Conservation (phyloP, 2,797 vertebrate genomes). For the Pseudochaenichthys georgianus region DNA sequence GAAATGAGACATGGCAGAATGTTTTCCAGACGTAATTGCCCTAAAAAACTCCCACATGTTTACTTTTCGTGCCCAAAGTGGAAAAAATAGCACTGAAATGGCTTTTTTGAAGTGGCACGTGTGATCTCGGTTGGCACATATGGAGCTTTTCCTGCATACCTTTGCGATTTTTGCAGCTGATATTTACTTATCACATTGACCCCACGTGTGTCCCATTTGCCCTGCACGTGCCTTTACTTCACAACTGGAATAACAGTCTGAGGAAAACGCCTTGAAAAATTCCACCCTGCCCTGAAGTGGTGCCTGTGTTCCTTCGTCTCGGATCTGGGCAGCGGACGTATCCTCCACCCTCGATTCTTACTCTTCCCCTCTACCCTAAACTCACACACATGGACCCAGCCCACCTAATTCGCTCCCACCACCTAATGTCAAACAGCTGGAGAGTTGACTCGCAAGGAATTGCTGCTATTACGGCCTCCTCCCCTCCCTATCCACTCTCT, state of each 20-base stretch:
- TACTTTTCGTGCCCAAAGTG: slow-evolving; percentile 38
- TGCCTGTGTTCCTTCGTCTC: slow-evolving; percentile 53
- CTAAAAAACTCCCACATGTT: slow-evolving; percentile 47
- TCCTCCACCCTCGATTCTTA: slow-evolving; percentile 58
- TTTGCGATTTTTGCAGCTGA: slow-evolving; percentile 44
- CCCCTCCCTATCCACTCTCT: slow-evolving; percentile 24
- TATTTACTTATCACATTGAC: slow-evolving; percentile 67
- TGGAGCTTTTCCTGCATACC: slow-evolving; percentile 55
- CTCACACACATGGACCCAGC: slow-evolving; percentile 46
- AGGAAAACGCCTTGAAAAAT: slow-evolving; percentile 59
- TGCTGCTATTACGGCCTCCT: slow-evolving; percentile 36
- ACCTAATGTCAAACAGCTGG: slow-evolving; percentile 82
- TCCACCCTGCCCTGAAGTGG: slow-evolving; percentile 58
- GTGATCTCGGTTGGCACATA: slow-evolving; percentile 26
- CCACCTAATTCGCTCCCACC: slow-evolving; percentile 66
- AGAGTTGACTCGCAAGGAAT: slow-evolving; percentile 45
- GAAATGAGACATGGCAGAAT: slow-evolving; percentile 59
- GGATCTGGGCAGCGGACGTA: slow-evolving; percentile 45
- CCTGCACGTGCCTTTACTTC: slow-evolving; percentile 22
- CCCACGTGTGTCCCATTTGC: slow-evolving; percentile 62
- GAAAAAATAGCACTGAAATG: slow-evolving; percentile 49
- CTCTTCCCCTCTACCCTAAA: slow-evolving; percentile 49
- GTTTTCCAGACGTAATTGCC: slow-evolving; percentile 42
- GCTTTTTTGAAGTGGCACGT: slow-evolving; percentile 49
- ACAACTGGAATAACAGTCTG: slow-evolving; percentile 40